Percentiles rank a stretch among this genome's conserved stretches.
Evolutionary conservation across 1,140 invertebrate genomes (phyloP).

Genomic region (Aphelenchoides fujianensis): DNA sequence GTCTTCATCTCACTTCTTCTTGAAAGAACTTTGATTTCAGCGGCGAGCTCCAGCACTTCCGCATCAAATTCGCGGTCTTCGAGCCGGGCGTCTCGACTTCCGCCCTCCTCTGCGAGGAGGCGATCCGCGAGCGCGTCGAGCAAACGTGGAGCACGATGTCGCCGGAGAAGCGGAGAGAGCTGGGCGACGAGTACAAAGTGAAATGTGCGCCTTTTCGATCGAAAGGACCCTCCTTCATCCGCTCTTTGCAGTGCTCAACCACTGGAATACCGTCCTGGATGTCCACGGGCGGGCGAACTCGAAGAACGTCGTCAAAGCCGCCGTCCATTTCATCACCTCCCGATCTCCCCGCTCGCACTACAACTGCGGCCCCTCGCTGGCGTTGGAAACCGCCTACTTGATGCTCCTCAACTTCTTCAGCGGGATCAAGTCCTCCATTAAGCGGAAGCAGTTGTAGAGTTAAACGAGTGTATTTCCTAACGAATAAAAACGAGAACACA

Average conservation of each 20-base stretch:
- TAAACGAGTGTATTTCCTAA: neutral
- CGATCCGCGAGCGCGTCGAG: conserved; percentile 41
- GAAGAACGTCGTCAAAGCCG: conserved; percentile 43
- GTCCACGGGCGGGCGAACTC: conserved; percentile 27
- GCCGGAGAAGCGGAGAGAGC: conserved; percentile 34
- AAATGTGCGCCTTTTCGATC: conserved; percentile 41
- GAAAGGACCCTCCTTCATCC: too few species aligned
- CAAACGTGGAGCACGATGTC: conserved; percentile 35
- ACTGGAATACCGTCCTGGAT: conserved; percentile 41
- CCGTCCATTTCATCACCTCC: conserved; percentile 45
- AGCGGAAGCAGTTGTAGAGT: neutral
- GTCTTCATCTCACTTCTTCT: too few species aligned
- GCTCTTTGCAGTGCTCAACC: conserved; percentile 39
- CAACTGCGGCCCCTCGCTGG: neutral
- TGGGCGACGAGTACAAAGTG: conserved; percentile 46
- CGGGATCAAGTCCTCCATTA: neutral
- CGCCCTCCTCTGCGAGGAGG: conserved; percentile 35
- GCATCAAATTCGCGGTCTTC: conserved; percentile 18
- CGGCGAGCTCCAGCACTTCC: neutral
- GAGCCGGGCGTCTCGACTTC: conserved; percentile 46
- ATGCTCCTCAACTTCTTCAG: neutral
- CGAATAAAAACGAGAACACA: too few species aligned
- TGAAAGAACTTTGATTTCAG: conserved; percentile 1
- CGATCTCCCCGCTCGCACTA: conserved; percentile 37
- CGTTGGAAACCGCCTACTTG: neutral